Percentiles rank a stretch among this genome's conserved stretches.
These are phyloP conservation scores for Dolichomitus sp. DNA, from an alignment of 2,888 invertebrate genomes.

Conservation along the genomic window DNA sequence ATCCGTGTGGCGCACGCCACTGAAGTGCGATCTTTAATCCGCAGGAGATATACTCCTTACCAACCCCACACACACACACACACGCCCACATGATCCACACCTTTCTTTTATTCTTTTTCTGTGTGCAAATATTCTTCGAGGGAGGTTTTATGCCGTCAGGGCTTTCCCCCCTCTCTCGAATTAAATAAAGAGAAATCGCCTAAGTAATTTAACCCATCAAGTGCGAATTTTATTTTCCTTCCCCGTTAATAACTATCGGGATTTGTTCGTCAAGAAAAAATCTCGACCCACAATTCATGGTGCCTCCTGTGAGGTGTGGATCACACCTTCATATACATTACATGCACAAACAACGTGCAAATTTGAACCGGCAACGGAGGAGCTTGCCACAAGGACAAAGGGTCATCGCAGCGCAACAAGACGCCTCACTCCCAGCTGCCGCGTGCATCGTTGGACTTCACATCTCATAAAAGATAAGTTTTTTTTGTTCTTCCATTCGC, in stretches of 20 bases:
- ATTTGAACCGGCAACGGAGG: neutral
- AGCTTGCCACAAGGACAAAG: neutral
- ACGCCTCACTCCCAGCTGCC: conserved; percentile 9
- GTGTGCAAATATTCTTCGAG: too few relatives aligned
- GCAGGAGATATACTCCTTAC: too few relatives aligned
- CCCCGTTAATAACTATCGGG: neutral
- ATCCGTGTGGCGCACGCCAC: too few relatives aligned
- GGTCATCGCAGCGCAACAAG: neutral
- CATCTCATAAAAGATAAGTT: conserved; percentile 7
- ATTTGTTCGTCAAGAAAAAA: neutral
- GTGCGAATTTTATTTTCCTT: too few relatives aligned
- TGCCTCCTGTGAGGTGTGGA: conserved; percentile 60
- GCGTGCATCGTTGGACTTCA: neutral
- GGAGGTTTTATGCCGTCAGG: too few relatives aligned
- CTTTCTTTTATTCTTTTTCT: too few relatives aligned
- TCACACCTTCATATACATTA: neutral
- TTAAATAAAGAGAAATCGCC: too few relatives aligned
- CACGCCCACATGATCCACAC: too few relatives aligned
- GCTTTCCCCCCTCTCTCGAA: too few relatives aligned
- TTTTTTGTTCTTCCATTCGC: neutral
- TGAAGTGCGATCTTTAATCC: too few relatives aligned
- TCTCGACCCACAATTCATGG: conserved; percentile 22
- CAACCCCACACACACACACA: too few relatives aligned
- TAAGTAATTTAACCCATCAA: too few relatives aligned
- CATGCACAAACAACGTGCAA: neutral